These are phyloP conservation scores for Leptopilina syphax DNA, from an alignment of 2,888 invertebrate genomes.

Conservation along the genomic window DNA sequence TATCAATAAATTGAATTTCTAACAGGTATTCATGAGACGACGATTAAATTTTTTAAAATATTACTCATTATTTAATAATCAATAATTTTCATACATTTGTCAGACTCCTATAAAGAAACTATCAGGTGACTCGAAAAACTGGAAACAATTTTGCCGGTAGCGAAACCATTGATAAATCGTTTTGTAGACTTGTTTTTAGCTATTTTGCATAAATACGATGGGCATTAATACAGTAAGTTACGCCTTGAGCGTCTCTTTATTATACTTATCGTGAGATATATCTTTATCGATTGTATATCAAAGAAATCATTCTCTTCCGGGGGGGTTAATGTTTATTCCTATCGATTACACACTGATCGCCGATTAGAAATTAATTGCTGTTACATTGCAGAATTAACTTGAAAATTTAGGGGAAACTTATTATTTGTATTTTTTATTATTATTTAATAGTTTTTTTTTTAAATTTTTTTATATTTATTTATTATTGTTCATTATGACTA, in stretches of 20 bases:
- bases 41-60: too few species aligned
- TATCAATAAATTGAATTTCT: too few species aligned
- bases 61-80: too few species aligned
- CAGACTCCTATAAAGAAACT: too few species aligned
- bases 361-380: background rate
- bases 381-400: background rate
- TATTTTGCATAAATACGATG: slow-evolving; percentile 16
- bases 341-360: background rate
- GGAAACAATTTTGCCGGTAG: background rate
- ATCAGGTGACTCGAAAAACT: slow-evolving; percentile 11
- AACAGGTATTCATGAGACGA: too few species aligned
- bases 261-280: slow-evolving; percentile 2
- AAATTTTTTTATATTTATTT: too few species aligned
- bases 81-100: too few species aligned
- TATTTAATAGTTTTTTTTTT: too few species aligned
- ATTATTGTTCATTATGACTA: too few species aligned
- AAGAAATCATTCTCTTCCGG: background rate
- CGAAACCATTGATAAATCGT: slow-evolving; percentile 5
- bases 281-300: slow-evolving; percentile 13
- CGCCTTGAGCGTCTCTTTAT: slow-evolving; percentile 5
- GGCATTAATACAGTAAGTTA: background rate
- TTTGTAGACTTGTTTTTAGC: background rate
- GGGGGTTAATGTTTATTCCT: background rate
- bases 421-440: too few species aligned
- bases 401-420: background rate